Percentiles rank a stretch among this genome's conserved stretches.
Evolutionary conservation across 1,140 invertebrate genomes (phyloP).

Genomic region (Heterodera carotae): DNA sequence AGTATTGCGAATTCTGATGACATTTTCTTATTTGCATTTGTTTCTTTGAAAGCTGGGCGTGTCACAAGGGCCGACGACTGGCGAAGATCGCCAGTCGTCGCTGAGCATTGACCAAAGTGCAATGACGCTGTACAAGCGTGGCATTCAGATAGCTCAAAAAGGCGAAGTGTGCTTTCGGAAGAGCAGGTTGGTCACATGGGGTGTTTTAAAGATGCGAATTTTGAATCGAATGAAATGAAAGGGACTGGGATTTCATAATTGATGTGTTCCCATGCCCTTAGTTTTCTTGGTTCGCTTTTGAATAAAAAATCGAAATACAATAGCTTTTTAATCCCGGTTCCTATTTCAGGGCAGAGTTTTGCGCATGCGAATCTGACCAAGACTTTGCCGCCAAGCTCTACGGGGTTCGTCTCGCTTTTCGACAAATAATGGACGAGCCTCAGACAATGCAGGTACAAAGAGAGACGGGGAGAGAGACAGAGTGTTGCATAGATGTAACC

Average conservation of each 20-base stretch:
- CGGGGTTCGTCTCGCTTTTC: slow-evolving; percentile 49
- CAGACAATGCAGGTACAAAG: slow-evolving; percentile 8
- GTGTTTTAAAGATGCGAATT: background rate
- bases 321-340: too few species aligned
- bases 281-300: too few species aligned
- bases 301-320: too few species aligned
- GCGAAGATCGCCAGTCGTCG: slow-evolving; percentile 1
- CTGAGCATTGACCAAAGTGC: slow-evolving; percentile 37
- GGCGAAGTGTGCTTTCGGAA: slow-evolving; percentile 50
- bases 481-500: background rate
- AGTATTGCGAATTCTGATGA: background rate
- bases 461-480: background rate
- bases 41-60: background rate
- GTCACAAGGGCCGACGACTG: background rate
- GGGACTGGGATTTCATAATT: too few species aligned
- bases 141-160: slow-evolving; percentile 26
- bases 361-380: slow-evolving; percentile 45
- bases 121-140: slow-evolving; percentile 40
- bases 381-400: slow-evolving; percentile 55
- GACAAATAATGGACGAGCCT: slow-evolving; percentile 40
- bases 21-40: background rate
- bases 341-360: slow-evolving; percentile 50
- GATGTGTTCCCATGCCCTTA: too few species aligned
- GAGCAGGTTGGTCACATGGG: slow-evolving; percentile 25
- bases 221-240: too few species aligned